Percentiles rank a stretch among this genome's conserved stretches.
phyloP scores from a whole-genome alignment of 2,113 vertebrate species.

The Campylomormyrus numenius region DNA sequence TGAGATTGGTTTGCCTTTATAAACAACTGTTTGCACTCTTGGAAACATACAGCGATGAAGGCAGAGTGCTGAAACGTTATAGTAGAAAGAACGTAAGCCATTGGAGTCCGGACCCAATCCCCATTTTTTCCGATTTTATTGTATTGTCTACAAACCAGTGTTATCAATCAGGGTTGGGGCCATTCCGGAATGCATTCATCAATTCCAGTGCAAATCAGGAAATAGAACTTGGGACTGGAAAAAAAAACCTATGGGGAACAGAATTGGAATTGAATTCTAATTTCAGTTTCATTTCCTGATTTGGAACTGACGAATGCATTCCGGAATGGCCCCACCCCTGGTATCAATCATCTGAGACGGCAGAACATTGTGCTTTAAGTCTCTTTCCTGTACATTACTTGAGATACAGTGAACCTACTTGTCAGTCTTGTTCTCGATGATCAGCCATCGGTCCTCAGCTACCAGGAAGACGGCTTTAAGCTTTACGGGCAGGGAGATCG shows the following conservation, averaged over 20 bases:
- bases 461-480: conserved; percentile 76
- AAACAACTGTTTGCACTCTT: neutral
- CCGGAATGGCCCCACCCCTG: no score
- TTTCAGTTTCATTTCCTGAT: no score
- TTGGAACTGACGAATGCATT: no score
- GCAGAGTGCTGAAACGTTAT: neutral
- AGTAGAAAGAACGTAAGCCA: neutral
- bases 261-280: no score
- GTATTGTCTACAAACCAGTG: neutral
- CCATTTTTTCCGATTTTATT: neutral
- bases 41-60: neutral
- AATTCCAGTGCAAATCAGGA: no score
- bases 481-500: conserved; percentile 80
- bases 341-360: neutral
- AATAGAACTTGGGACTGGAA: no score
- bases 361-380: neutral
- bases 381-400: neutral
- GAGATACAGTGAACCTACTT: conserved; percentile 58
- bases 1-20: neutral
- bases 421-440: conserved; percentile 77
- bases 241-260: no score
- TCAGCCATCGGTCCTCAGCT: conserved; percentile 89
- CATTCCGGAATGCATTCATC: no score
- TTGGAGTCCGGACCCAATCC: neutral
- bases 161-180: no score